Base-by-base conservation (phyloP, 2,113 vertebrate species). In the Dasypus novemcinctus region DNA sequence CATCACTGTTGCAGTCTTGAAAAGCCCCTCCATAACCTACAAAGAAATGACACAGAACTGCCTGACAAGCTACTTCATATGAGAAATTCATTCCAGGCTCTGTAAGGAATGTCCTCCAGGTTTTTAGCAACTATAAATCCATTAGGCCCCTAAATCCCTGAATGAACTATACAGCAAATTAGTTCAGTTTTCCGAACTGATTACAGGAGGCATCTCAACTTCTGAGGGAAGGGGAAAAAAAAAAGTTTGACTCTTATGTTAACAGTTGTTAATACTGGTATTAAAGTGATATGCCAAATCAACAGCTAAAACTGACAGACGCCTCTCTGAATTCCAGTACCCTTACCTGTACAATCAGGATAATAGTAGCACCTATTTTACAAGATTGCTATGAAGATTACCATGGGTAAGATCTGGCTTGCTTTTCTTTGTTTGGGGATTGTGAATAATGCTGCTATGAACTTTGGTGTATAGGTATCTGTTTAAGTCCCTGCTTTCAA, bases 1-100 rank as follows among this genome's bases (percentile, higher is more conserved):
- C 59, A 96, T 96, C 84, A 98, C 98, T 6, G 99, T 99, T 46
- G 97, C 96, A 0, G 98, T 97, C 97, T 99, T 99, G 98, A 99
- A 99, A 96, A 99, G 98, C 82, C 98, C 98, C 98, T 99, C 99
- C 97, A 99, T 99, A 93, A 99, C 98, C 99, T 99, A 97, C 0
- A 85, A 91, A 89, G 71, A 96, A 93, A 95, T 11, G 20, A 93
- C 25, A 95, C 8, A 95, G 61, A 93, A 66, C 18, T 64, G 49
- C 3, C 36, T 86, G 52, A 91, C 33, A 68, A 86, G 79, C 54
- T 66, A 38, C 29, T 93, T 59, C 27, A 63, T 14, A 75, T 3
- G 52, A 33, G 86, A 82, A 54, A 69, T 1, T 25, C n/a, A 33
- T 29, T 59, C 20, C 76, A 59, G 46, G 27, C 29, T 61, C 31